Evolutionary conservation across 2,797 vertebrate genomes (phyloP), one percentile per base, ranked within the genome.

Genomic region (Gobionotothen gibberifrons): DNA sequence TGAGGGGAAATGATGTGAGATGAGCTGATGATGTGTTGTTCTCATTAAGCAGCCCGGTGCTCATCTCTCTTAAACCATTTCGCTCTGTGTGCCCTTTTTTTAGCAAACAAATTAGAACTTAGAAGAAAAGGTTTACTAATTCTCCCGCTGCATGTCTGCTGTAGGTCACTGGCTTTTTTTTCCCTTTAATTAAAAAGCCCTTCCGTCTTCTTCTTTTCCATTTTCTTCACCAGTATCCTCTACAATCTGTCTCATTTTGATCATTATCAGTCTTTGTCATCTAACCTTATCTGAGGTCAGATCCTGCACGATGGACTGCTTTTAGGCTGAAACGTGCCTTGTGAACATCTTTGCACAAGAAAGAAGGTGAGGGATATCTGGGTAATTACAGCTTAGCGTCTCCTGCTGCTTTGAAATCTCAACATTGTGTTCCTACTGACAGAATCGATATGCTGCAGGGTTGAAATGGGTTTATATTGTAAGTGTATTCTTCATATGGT

Each of bases 11-110:
- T 78, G 84, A 85, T 69, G 84, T 87, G 88, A 88, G 89, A 86
- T 87, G 88, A 90, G 82, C 79, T 87, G 86, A 87, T 87, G 87
- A 90, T 89, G 79, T 78, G 88, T 82, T 81, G 82, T 76, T 87
- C 86, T 90, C 83, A 87, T 90, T 90, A 85, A 48, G 69, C 72
- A 56, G 72, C 73, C 74, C 56, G 17, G 46, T 83, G 78, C 81
- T 81, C 83, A 71, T 82, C 78, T 79, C 72, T 65, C 75, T 51
- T 44, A 13, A 19, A 40, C 76, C 78, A 62, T 75, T 82, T 78
- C 56, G 46, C 71, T 72, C 64, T 49, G 56, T 8, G 7, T 70
- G 64, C 61, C 63, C 56, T 48, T 75, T 69, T 70, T 64, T 56
- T 26, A 51, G 48, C 47, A 79, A 85, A 82, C 74, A 84, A 79